Percentiles rank a stretch among this genome's conserved stretches.
phyloP scores from a whole-genome alignment of 1,140 invertebrate genomes.

The Nasonia giraulti region DNA sequence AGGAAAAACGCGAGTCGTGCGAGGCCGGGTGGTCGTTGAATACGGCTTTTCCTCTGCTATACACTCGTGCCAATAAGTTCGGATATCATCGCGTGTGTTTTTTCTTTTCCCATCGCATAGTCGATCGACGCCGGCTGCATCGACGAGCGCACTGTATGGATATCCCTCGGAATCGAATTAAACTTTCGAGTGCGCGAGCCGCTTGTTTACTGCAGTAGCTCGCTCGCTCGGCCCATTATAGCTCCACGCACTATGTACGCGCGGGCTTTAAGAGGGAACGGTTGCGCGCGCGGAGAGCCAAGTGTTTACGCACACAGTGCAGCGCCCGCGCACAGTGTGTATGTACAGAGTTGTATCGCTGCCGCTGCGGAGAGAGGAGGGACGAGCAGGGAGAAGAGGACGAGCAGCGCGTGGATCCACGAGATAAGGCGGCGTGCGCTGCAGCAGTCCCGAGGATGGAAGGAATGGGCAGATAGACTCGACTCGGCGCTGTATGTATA shows the following conservation, averaged over 20 bases:
- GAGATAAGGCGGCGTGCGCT: slow-evolving; percentile 58
- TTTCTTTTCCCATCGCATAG: too few relatives aligned
- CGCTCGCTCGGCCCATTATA: background rate
- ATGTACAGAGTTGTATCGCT: background rate
- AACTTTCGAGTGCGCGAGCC: slow-evolving; percentile 45
- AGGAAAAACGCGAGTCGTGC: background rate
- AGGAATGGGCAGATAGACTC: background rate
- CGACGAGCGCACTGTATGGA: too few relatives aligned
- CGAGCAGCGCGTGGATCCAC: slow-evolving; percentile 58
- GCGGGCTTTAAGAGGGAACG: slow-evolving; percentile 35
- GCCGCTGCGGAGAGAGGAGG: slow-evolving; percentile 41
- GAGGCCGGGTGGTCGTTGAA: background rate
- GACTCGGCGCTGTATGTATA: background rate
- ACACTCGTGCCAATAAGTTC: too few relatives aligned
- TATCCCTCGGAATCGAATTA: slow-evolving; percentile 41
- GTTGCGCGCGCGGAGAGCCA: background rate
- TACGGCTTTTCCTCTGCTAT: too few relatives aligned
- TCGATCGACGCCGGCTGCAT: too few relatives aligned
- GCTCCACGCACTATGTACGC: background rate
- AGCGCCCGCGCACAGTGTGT: background rate
- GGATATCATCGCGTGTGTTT: too few relatives aligned
- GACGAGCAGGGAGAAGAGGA: too few relatives aligned
- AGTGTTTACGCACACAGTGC: slow-evolving; percentile 18
- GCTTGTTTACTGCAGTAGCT: slow-evolving; percentile 38
- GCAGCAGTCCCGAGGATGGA: background rate